These are phyloP conservation scores for Parazoanthus darwini DNA, from an alignment of 92 coral and sea anemone species.

Conservation along the genomic window DNA sequence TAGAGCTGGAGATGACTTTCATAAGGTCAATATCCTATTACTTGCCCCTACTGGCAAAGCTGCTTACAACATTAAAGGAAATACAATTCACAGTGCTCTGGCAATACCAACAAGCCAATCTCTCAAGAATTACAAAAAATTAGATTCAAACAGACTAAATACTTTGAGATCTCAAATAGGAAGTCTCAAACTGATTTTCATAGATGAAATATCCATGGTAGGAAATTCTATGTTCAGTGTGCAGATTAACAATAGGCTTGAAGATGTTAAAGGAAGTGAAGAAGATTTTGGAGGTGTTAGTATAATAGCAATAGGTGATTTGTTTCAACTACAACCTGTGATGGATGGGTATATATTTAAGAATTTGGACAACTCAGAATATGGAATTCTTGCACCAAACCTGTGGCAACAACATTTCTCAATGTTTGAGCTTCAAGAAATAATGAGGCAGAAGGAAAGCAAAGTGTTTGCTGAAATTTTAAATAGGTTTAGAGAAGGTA, in stretches of 20 bases:
- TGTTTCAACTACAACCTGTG: too few species aligned
- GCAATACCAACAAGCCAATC: constrained; percentile 36
- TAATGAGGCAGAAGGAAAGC: constrained; percentile 36
- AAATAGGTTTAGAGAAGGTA: too few species aligned
- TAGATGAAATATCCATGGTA: not conserved
- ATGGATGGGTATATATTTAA: not conserved
- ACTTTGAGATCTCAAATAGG: constrained; percentile 34
- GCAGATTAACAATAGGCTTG: not conserved
- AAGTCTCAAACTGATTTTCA: constrained; percentile 23
- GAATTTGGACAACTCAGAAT: too few species aligned
- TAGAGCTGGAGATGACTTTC: constrained; percentile 60
- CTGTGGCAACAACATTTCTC: too few species aligned
- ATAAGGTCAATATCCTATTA: constrained; percentile 22
- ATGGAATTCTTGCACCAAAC: not conserved
- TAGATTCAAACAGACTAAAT: constrained; percentile 35
- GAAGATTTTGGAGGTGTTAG: too few species aligned
- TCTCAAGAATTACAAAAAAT: constrained; percentile 18
- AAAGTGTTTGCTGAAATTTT: constrained; percentile 17
- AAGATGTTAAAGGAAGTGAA: not conserved
- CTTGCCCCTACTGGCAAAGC: constrained; percentile 34
- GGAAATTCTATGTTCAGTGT: not conserved
- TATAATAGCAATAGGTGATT: not conserved
- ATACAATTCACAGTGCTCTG: too few species aligned
- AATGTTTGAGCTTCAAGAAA: constrained; percentile 1
- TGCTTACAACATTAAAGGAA: constrained; percentile 29